phyloP scores from a whole-genome alignment of 2,113 vertebrate species.

The Rhea americana region DNA sequence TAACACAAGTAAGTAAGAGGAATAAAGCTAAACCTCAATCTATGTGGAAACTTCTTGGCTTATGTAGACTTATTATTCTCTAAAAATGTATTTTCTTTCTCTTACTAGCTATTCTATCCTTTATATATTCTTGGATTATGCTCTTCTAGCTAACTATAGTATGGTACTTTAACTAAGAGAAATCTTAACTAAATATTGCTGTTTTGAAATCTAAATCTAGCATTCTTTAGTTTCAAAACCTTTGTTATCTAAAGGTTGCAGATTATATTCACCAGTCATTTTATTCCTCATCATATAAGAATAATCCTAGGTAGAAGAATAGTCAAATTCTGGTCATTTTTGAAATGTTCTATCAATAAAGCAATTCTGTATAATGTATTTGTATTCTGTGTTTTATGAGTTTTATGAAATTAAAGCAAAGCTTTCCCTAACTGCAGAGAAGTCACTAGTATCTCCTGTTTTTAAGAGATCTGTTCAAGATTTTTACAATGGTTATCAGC shows the following conservation, averaged over 20 bases:
- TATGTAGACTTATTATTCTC: not conserved
- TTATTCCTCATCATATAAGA: not conserved
- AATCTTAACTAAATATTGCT: not conserved
- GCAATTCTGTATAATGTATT: not conserved
- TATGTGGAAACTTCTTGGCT: not conserved
- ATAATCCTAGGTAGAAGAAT: not conserved
- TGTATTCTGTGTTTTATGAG: not conserved
- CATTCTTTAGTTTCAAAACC: not conserved
- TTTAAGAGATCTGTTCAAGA: not conserved
- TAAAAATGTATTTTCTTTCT: not conserved
- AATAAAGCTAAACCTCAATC: not conserved
- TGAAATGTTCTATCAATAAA: not conserved
- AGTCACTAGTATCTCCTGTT: not conserved
- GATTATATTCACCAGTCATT: not conserved
- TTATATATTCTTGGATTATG: not conserved
- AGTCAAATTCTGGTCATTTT: not conserved
- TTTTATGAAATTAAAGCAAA: not conserved
- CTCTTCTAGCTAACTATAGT: not conserved
- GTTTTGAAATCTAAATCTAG: not conserved
- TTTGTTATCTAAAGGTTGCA: not conserved
- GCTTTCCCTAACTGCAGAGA: not conserved
- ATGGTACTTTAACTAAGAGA: not conserved
- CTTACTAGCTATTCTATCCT: not conserved
- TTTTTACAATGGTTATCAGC: not conserved
- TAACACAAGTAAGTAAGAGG: not conserved